These are phyloP conservation scores for Cynoglossus semilaevis DNA, from an alignment of 2,113 vertebrate genomes.

Conservation along the genomic window DNA sequence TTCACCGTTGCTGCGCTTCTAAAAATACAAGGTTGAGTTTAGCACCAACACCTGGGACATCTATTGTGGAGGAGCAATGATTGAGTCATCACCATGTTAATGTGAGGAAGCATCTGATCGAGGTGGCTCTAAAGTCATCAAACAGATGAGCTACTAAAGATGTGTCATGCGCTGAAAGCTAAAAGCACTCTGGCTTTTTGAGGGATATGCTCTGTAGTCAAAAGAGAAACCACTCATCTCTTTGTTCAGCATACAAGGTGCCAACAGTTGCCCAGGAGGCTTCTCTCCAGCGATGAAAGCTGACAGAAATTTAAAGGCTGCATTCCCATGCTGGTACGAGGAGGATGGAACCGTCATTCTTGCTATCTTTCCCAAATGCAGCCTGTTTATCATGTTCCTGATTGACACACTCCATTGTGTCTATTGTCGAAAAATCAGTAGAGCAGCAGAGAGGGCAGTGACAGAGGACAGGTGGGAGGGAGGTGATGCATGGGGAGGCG, in stretches of 20 bases:
- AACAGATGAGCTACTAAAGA: slow-evolving; percentile 15
- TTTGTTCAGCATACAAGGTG: slow-evolving; percentile 27
- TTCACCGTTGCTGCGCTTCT: neutral
- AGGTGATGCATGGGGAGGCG: neutral
- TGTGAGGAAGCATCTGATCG: slow-evolving; percentile 3
- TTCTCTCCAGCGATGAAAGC: slow-evolving; percentile 18
- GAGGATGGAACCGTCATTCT: slow-evolving; percentile 29
- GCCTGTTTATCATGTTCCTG: slow-evolving; percentile 40
- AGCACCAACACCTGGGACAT: slow-evolving; percentile 1
- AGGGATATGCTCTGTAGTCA: slow-evolving; percentile 11
- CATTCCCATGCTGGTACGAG: slow-evolving; percentile 14
- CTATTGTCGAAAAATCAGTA: neutral
- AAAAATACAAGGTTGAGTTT: slow-evolving; percentile 1
- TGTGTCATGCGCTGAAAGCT: slow-evolving; percentile 1
- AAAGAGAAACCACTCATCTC: slow-evolving; percentile 28
- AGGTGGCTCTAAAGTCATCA: slow-evolving; percentile 2
- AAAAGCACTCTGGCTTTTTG: neutral
- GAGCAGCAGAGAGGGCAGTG: slow-evolving; percentile 15
- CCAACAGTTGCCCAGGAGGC: slow-evolving; percentile 24
- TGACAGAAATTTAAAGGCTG: slow-evolving; percentile 37
- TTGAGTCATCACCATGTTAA: slow-evolving; percentile 14
- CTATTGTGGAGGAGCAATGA: neutral
- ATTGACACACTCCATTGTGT: slow-evolving; percentile 24
- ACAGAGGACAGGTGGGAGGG: neutral
- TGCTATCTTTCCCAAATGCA: slow-evolving; percentile 30